Conservation (phyloP, 1,140 invertebrate genomes). For the Camponotus vicinus region DNA sequence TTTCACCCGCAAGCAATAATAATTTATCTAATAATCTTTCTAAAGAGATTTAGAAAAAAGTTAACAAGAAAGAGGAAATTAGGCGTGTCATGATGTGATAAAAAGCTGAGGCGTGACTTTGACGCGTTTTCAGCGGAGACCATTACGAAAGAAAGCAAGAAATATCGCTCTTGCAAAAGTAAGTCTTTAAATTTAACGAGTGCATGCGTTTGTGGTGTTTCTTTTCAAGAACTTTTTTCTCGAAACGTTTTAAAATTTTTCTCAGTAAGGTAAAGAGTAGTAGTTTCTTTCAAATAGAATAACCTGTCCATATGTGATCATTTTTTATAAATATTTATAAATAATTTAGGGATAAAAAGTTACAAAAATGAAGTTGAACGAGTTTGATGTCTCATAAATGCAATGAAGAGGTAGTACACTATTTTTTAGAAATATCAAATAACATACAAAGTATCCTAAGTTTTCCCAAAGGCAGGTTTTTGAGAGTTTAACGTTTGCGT, state of each 20-base stretch:
- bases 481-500: not conserved
- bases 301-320: not conserved
- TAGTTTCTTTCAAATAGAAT: not conserved
- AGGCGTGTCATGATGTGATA: constrained; percentile 32
- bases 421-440: not conserved
- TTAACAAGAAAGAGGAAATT: constrained; percentile 46
- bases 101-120: constrained; percentile 41
- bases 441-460: not conserved
- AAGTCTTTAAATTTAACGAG: constrained; percentile 19
- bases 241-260: not conserved
- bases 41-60: not conserved
- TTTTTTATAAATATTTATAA: not conserved
- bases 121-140: constrained; percentile 15
- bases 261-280: not conserved
- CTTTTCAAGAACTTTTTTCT: constrained; percentile 16
- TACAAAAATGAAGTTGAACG: not conserved
- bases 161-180: constrained; percentile 15
- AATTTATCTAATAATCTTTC: not conserved
- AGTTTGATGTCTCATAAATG: not conserved
- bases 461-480: not conserved
- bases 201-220: not conserved
- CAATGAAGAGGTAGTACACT: not conserved
- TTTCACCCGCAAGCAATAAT: not conserved
- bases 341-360: constrained; percentile 3
- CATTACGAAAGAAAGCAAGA: constrained; percentile 31